These are phyloP conservation scores for Drosophila grimshawi DNA, from an alignment of 1,140 invertebrate species.

Conservation along the genomic window DNA sequence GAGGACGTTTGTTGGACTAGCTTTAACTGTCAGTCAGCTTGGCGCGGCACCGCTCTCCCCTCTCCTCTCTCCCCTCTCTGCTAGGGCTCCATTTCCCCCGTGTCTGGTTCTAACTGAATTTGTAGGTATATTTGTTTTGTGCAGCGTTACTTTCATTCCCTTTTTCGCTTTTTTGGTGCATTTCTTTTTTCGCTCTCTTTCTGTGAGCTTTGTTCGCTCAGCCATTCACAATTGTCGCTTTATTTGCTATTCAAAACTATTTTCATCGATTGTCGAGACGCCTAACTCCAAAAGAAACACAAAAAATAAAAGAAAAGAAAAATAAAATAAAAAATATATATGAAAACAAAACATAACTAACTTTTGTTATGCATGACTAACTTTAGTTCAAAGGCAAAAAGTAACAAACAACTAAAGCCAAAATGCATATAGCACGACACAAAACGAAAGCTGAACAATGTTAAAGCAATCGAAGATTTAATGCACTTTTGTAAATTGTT, in stretches of 20 bases:
- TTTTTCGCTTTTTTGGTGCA: constrained; percentile 21
- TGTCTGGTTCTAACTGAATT: constrained; percentile 70
- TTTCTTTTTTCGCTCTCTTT: constrained; percentile 23
- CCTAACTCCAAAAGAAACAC: constrained; percentile 14
- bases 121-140: constrained; percentile 59
- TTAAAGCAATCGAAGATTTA: not conserved
- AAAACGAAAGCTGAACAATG: constrained; percentile 8
- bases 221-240: constrained; percentile 71
- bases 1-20: constrained; percentile 61
- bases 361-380: constrained; percentile 36
- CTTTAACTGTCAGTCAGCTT: constrained; percentile 76
- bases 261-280: constrained; percentile 65
- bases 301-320: not conserved
- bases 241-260: constrained; percentile 79
- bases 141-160: constrained; percentile 43
- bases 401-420: constrained; percentile 1
- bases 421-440: not conserved
- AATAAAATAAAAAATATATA: no score
- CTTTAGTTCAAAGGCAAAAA: constrained; percentile 30
- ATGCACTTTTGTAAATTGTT: not conserved
- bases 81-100: constrained; percentile 21
- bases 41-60: constrained; percentile 26
- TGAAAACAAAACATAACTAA: constrained; percentile 8
- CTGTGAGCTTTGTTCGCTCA: constrained; percentile 46
- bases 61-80: constrained; percentile 14